Evolutionary conservation across 2,888 invertebrate species (phyloP), one percentile per base, ranked within the genome.

Genomic region (Eristalis pertinax): DNA sequence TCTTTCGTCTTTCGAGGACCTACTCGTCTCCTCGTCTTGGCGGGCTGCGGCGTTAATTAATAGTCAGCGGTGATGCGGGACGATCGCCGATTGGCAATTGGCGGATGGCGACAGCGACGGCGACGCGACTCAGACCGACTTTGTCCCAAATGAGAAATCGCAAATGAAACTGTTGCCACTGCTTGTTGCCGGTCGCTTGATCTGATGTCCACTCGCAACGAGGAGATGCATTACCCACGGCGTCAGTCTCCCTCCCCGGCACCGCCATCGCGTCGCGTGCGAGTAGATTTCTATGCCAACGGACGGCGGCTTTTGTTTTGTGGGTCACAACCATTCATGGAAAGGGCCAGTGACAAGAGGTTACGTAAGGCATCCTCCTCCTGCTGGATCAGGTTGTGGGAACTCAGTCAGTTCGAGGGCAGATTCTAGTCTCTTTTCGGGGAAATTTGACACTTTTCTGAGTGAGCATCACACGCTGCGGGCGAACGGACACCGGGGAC

Each of bases 101-200:
- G 29, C 13, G 15, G 19, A 1, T 11, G 7, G 15, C 43, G 69
- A 63, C 10, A 50, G 65, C 32, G 68, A 32, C 60, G 35, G 68
- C 32, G 32, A 32, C 32, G 32, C 32, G 32, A 32, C 32, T 32
- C 32, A 32, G 65, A 38, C 58, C 74, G 74, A 75, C 63, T 79
- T 70, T 82, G 86, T 76, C 75, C 86, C 78, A 83, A 87, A 87
- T 83, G 78, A 75, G 83, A 79, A 87, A 83, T 82, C 70, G 83
- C 86, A 83, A 87, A 87, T 79, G 83, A 75, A 87, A 75, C 83
- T 83, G 76, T 75, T 87, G 83, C 86, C 75, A 75, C 86, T 75
- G 64, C 85, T 69, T 50, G 32, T 10, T 85, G 77, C 41, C 73
- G 43, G 50, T 50, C 60, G n/a, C n/a, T n/a, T n/a, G n/a, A n/a